Evolutionary conservation across 2,113 vertebrate genomes (phyloP).

Genomic region (Actenoides hombroni): DNA sequence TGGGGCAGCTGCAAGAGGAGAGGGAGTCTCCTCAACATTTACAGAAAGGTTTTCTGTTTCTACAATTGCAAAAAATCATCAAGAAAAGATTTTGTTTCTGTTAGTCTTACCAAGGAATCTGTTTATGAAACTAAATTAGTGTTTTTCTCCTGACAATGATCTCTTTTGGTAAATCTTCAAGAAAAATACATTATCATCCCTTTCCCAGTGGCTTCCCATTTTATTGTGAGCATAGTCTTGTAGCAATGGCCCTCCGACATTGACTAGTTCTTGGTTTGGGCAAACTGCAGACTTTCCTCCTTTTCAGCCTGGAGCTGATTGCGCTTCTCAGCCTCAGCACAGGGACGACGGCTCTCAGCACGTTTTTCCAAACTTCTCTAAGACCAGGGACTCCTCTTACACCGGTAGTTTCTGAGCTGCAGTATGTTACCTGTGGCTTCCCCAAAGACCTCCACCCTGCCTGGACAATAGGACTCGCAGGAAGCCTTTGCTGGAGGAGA

Average conservation of each 20-base stretch:
- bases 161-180: background rate
- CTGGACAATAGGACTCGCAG: accelerated
- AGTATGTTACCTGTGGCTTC: background rate
- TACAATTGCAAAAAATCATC: background rate
- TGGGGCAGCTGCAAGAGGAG: background rate
- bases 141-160: background rate
- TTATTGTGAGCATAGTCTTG: background rate
- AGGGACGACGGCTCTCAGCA: background rate
- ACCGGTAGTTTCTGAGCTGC: background rate
- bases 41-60: background rate
- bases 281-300: background rate
- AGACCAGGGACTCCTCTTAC: background rate
- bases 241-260: background rate
- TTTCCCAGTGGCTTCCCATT: background rate
- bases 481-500: background rate
- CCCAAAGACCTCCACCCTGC: background rate
- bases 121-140: background rate
- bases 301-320: background rate
- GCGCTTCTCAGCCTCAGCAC: background rate
- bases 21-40: background rate
- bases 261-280: background rate
- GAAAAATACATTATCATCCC: background rate
- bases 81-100: constrained; percentile 9
- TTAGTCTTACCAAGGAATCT: background rate
- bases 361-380: background rate